Evolutionary conservation across 64 coral and sea anemone species (phyloP).

Genomic region (Actinia tenebrosa): DNA sequence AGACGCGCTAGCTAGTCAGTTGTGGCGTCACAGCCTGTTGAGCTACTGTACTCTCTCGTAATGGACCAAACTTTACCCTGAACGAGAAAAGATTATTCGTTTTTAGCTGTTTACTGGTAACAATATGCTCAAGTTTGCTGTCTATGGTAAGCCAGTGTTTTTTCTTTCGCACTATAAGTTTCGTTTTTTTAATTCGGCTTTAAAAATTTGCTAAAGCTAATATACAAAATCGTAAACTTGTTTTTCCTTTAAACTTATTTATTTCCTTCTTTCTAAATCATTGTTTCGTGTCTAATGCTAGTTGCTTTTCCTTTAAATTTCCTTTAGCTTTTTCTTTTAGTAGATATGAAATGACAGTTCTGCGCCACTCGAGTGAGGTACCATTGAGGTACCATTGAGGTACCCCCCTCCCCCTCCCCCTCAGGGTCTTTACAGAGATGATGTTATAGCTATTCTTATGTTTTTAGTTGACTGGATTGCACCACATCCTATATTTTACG

Average conservation of each 20-base stretch:
- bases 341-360: no score
- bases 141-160: constrained; percentile 15
- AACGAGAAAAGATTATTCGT: background rate
- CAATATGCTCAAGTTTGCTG: constrained; percentile 45
- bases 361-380: no score
- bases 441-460: no score
- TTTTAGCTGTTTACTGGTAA: background rate
- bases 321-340: background rate
- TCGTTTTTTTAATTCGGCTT: background rate
- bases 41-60: background rate
- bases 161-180: background rate
- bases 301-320: background rate
- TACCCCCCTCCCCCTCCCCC: no score
- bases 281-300: background rate
- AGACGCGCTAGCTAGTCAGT: background rate
- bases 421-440: no score
- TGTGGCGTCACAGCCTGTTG: background rate
- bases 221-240: background rate
- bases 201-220: background rate
- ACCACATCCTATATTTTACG: no score
- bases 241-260: background rate
- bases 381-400: no score
- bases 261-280: background rate
- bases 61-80: background rate
- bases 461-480: no score